Percentiles rank a stretch among this genome's conserved stretches.
These are phyloP conservation scores for Ectemnius lituratus DNA, from an alignment of 2,888 invertebrate genomes.

Conservation along the genomic window DNA sequence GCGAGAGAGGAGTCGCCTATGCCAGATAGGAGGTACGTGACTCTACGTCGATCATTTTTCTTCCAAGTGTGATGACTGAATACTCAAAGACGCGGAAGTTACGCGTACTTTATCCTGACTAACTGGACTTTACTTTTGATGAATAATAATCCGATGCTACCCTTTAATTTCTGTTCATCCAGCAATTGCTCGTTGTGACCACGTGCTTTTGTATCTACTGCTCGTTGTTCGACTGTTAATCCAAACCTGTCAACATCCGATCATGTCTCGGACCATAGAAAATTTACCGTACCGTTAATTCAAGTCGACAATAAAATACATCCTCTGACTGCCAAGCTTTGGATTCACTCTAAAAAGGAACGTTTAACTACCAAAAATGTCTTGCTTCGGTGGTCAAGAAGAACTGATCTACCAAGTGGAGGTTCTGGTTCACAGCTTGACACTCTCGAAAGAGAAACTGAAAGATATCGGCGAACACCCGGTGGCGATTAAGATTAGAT, in stretches of 20 bases:
- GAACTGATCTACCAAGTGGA: constrained; percentile 71
- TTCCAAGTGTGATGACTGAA: constrained; percentile 38
- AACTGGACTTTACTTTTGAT: background rate
- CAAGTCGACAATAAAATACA: background rate
- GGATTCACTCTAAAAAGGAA: too few species aligned
- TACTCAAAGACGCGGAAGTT: constrained; percentile 43
- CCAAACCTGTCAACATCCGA: constrained; percentile 32
- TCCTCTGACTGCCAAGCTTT: background rate
- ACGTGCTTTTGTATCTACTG: background rate
- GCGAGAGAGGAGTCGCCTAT: constrained; percentile 42
- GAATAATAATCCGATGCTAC: background rate
- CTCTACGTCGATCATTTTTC: constrained; percentile 48
- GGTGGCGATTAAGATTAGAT: constrained; percentile 69
- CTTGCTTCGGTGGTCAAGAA: constrained; percentile 71
- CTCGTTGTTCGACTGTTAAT: constrained; percentile 46
- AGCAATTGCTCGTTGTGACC: background rate
- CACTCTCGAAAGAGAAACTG: constrained; percentile 63
- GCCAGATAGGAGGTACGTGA: constrained; percentile 56
- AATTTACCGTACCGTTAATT: constrained; percentile 24
- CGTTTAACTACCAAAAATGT: constrained; percentile 55
- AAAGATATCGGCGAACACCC: constrained; percentile 60
- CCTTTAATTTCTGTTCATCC: background rate
- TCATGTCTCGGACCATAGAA: constrained; percentile 16
- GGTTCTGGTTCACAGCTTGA: constrained; percentile 67
- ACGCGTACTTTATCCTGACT: too few species aligned